Base-by-base conservation (phyloP, 2,113 vertebrate species). In the Mungos mungo region DNA sequence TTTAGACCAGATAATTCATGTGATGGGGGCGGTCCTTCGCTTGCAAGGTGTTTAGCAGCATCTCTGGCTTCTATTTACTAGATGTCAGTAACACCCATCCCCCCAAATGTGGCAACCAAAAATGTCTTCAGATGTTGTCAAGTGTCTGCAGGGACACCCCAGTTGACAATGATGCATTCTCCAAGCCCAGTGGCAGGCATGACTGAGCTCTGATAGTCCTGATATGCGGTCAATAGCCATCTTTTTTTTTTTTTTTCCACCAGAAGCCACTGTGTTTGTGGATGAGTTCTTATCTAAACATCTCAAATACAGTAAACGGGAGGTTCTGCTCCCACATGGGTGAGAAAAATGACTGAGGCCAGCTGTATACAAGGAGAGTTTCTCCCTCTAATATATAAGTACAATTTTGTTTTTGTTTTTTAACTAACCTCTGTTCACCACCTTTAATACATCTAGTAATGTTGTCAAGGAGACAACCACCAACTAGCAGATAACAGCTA, bases 391-490 rank as follows among this genome's bases (percentile, higher is more conserved):
- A 47, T 23, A 87, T 19, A 33, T 72, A 71, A 86, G 60, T 12
- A 50, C n/a, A 38, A 35, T 65, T 94, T 96, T 85, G 23, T 21
- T 66, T 93, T 88, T 91, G n/a, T 45, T 89, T 94, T 90, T 81
- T 76, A 66, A 84, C 91, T 90, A 92, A 82, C 52, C 80, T 95
- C 69, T 81, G 45, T 85, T 21, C 52, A 21, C 80, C 66, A 47
- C 52, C 81, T 80, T 87, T 71, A 87, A n/a, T 52, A 74, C 25
- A 81, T 65, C 74, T 69, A 76, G 47, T 45, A 88, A 50, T 41
- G 68, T 41, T 91, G 72, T 95, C 96, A 65, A 79, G 65, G 77
- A 90, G 90, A 94, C 35, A 69, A n/a, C 6, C 38, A 54, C 31
- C n/a, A 88, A 12, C 45, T 25, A 74, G 33, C 21, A 93, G 69